Conservation (phyloP, 2,888 invertebrate genomes). For the Glaucopsyche alexis region DNA sequence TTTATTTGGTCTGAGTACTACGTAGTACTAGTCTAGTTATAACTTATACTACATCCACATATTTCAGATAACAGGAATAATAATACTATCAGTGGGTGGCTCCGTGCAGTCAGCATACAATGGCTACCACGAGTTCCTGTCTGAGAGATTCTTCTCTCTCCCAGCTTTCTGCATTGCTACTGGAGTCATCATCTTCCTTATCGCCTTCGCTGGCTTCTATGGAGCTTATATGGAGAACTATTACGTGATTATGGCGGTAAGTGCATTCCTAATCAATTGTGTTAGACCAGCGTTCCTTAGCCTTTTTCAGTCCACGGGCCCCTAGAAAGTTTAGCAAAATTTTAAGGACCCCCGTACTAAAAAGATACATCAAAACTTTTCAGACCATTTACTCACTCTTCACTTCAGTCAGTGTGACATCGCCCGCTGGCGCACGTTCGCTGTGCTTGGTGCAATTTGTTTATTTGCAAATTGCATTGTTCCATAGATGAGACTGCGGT, state of each 20-base stretch:
- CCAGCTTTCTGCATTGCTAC: slow-evolving; percentile 86
- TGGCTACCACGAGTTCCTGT: slow-evolving; percentile 83
- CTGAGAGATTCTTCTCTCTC: slow-evolving; percentile 85
- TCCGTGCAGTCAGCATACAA: slow-evolving; percentile 84
- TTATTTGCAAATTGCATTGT: too few species aligned
- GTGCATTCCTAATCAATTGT: slow-evolving; percentile 45
- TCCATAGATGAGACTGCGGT: too few species aligned
- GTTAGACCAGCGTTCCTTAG: not conserved
- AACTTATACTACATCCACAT: not conserved
- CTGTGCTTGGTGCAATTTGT: too few species aligned
- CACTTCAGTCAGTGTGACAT: too few species aligned
- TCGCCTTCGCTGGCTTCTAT: slow-evolving; percentile 93
- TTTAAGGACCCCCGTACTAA: too few species aligned
- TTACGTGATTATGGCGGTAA: slow-evolving; percentile 88
- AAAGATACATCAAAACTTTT: too few species aligned
- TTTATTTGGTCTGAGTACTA: not conserved
- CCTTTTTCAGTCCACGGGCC: too few species aligned
- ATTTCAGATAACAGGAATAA: slow-evolving; percentile 89
- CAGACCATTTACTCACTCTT: too few species aligned
- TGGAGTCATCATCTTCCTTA: slow-evolving; percentile 85
- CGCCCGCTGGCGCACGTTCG: too few species aligned
- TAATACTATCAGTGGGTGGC: slow-evolving; percentile 86
- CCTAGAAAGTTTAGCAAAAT: too few species aligned
- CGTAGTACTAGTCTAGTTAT: not conserved
- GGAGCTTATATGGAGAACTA: slow-evolving; percentile 92